These are phyloP conservation scores for Neocrepidodera transversa DNA, from an alignment of 2,888 invertebrate genomes.

Conservation along the genomic window DNA sequence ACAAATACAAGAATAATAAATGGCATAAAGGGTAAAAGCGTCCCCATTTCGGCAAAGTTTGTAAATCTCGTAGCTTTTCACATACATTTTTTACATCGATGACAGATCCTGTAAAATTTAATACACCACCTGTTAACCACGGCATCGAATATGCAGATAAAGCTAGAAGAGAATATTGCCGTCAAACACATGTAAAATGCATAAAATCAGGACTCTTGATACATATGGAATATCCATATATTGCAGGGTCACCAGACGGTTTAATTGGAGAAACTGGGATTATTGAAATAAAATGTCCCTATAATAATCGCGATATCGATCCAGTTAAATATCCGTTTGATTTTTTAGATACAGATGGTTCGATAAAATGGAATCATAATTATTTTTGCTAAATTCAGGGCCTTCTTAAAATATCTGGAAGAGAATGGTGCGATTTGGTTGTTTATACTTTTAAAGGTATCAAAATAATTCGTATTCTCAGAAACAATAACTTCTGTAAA, in stretches of 20 bases:
- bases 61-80: not conserved
- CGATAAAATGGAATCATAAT: slow-evolving; percentile 1
- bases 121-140: not conserved
- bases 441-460: slow-evolving; percentile 19
- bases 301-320: not conserved
- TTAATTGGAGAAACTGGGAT: slow-evolving; percentile 17
- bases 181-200: not conserved
- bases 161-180: not conserved
- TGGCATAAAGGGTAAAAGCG: slow-evolving; percentile 3
- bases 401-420: slow-evolving; percentile 17
- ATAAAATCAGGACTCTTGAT: not conserved
- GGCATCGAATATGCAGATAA: not conserved
- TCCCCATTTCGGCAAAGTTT: slow-evolving; percentile 4
- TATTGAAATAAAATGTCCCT: slow-evolving; percentile 30
- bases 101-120: not conserved
- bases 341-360: slow-evolving; percentile 2
- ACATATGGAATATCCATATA: slow-evolving; percentile 20
- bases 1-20: not conserved
- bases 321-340: slow-evolving; percentile 15
- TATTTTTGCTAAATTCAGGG: slow-evolving; percentile 26
- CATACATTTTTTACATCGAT: not conserved
- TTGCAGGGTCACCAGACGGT: slow-evolving; percentile 28
- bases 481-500: slow-evolving; percentile 6
- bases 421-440: slow-evolving; percentile 21
- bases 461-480: slow-evolving; percentile 5